phyloP scores from a whole-genome alignment of 2,888 invertebrate genomes.

The Metellina segmentata region DNA sequence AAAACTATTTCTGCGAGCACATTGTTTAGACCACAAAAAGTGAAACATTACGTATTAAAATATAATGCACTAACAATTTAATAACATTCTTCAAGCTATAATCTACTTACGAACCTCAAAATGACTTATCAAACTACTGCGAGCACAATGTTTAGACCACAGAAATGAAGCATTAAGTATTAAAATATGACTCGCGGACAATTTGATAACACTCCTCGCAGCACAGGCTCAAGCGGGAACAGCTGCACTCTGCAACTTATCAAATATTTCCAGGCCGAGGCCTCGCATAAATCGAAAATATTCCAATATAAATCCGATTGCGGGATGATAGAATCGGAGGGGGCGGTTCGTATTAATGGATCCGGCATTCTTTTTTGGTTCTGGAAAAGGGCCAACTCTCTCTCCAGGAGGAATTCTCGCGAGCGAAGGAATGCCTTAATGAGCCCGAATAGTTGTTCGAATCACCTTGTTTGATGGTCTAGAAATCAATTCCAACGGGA shows the following conservation, averaged over 20 bases:
- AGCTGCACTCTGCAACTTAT: neutral
- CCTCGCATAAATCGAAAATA: neutral
- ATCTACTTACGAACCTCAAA: no score
- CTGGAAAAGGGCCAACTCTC: slow-evolving; percentile 7
- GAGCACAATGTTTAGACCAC: neutral
- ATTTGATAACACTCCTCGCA: neutral
- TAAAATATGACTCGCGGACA: neutral
- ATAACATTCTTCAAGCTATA: no score
- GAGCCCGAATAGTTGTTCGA: slow-evolving; percentile 40
- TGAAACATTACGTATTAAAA: neutral
- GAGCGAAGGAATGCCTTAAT: slow-evolving; percentile 24
- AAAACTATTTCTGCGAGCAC: no score
- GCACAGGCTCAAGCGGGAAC: neutral
- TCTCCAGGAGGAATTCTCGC: slow-evolving; percentile 2
- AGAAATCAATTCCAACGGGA: slow-evolving; percentile 11
- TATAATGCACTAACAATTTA: neutral
- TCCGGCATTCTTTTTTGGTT: neutral
- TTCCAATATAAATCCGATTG: slow-evolving; percentile 34
- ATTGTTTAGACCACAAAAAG: no score
- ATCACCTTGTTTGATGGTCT: slow-evolving; percentile 36
- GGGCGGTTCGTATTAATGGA: slow-evolving; percentile 45
- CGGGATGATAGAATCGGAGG: neutral
- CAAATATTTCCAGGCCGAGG: neutral
- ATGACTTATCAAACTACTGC: neutral
- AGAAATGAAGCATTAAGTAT: neutral